Percentiles rank a stretch among this genome's conserved stretches.
These are phyloP conservation scores for Anodontia alba DNA, from an alignment of 2,888 invertebrate species.

Conservation along the genomic window DNA sequence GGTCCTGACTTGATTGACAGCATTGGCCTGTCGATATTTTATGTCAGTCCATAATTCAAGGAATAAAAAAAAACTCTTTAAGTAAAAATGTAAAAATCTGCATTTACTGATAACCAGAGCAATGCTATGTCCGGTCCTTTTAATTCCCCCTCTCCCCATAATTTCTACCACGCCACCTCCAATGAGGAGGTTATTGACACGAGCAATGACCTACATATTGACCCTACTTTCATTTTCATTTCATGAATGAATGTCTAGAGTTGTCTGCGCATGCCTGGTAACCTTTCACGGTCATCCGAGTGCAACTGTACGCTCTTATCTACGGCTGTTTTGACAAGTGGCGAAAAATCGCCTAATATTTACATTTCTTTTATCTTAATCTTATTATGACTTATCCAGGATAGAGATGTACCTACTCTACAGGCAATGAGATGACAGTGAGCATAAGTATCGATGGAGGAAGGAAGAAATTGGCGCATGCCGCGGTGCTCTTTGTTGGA, in stretches of 20 bases:
- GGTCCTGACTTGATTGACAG: too few relatives aligned
- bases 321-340: neutral
- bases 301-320: slow-evolving; percentile 22
- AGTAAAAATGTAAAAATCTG: too few relatives aligned
- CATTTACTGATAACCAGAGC: too few relatives aligned
- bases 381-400: neutral
- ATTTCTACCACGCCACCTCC: too few relatives aligned
- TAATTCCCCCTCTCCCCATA: too few relatives aligned
- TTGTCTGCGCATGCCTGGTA: slow-evolving; percentile 51
- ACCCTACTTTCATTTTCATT: slow-evolving; percentile 17
- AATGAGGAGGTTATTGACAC: too few relatives aligned
- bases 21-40: too few relatives aligned
- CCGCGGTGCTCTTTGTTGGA: slow-evolving; percentile 58
- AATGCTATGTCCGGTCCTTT: too few relatives aligned
- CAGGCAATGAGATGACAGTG: slow-evolving; percentile 35
- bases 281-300: slow-evolving; percentile 58
- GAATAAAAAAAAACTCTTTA: too few relatives aligned
- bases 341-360: neutral
- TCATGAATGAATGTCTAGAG: slow-evolving; percentile 4
- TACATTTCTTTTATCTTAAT: slow-evolving; percentile 6
- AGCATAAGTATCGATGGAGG: slow-evolving; percentile 31
- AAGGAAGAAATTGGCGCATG: slow-evolving; percentile 24
- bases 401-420: neutral
- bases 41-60: too few relatives aligned
- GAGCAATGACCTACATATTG: slow-evolving; percentile 3